phyloP scores from a whole-genome alignment of 2,797 vertebrate genomes.

The Luscinia luscinia region DNA sequence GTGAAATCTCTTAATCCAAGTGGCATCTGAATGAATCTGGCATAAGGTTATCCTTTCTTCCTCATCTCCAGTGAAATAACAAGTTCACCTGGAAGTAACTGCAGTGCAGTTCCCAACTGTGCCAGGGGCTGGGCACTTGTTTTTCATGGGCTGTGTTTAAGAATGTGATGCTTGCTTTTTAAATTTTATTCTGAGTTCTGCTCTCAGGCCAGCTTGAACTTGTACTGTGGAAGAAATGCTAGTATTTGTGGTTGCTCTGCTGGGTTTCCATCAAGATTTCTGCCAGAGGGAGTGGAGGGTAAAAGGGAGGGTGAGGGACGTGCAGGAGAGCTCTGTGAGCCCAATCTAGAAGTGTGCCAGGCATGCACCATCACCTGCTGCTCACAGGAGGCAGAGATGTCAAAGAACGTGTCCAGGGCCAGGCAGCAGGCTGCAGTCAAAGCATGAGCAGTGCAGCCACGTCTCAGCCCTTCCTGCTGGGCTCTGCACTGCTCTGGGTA shows the following conservation, averaged over 20 bases:
- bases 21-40: background rate
- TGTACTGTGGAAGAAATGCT: background rate
- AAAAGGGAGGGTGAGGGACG: accelerated
- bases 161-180: background rate
- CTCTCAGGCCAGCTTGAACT: background rate
- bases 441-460: background rate
- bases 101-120: background rate
- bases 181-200: constrained; percentile 4
- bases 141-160: background rate
- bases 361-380: background rate
- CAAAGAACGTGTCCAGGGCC: background rate
- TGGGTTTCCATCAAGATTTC: background rate
- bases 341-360: background rate
- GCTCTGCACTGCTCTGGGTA: background rate
- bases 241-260: background rate
- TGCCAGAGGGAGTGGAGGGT: background rate
- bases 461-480: background rate
- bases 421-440: background rate
- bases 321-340: background rate
- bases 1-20: background rate
- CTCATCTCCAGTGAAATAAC: background rate
- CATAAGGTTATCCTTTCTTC: background rate
- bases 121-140: background rate
- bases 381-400: background rate
- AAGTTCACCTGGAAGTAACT: constrained; percentile 1